Evolutionary conservation across 2,113 vertebrate species (phyloP).

Genomic region (Anhinga rufa): DNA sequence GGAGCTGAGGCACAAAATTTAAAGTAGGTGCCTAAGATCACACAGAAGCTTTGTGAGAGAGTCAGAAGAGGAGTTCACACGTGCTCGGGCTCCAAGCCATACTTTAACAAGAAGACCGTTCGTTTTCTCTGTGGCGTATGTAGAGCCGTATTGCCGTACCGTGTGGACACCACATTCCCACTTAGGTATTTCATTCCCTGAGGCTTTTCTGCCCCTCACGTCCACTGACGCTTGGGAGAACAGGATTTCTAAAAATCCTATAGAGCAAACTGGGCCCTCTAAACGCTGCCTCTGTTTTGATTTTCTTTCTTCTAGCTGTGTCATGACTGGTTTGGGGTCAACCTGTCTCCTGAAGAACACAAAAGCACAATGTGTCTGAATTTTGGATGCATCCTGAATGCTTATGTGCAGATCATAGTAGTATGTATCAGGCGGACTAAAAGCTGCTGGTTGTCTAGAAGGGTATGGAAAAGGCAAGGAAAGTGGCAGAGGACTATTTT

Average conservation of each 20-base stretch:
- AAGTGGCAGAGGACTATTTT: background rate
- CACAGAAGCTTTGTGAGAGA: background rate
- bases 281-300: background rate
- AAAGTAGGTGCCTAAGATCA: background rate
- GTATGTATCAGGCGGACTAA: background rate
- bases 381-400: background rate
- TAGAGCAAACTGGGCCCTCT: background rate
- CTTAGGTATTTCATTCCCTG: background rate
- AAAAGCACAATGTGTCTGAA: background rate
- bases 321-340: background rate
- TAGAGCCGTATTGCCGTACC: background rate
- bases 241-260: background rate
- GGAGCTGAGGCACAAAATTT: background rate
- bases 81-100: background rate
- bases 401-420: background rate
- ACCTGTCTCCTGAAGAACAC: background rate
- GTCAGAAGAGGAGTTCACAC: background rate
- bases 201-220: background rate
- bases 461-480: background rate
- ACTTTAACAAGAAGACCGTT: fast-evolving
- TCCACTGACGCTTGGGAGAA: background rate
- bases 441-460: background rate
- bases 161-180: background rate
- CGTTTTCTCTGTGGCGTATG: background rate
- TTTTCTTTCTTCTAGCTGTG: background rate